phyloP scores from a whole-genome alignment of 1,140 invertebrate genomes.

The Drosophila novamexicana region DNA sequence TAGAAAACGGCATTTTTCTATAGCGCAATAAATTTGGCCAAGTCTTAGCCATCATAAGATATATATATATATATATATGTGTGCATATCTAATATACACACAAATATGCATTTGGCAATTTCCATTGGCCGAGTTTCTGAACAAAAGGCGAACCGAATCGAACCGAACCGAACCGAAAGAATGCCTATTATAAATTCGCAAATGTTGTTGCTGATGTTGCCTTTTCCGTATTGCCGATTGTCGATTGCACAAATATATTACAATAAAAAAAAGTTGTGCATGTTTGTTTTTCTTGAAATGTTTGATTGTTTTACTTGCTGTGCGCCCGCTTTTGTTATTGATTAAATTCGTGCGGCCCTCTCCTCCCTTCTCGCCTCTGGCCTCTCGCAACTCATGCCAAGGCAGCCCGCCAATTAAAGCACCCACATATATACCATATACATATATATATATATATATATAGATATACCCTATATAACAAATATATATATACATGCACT shows the following conservation, averaged over 20 bases:
- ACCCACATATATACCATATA: conserved; percentile 18
- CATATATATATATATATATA: conserved; percentile 1
- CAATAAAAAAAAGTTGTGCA: conserved; percentile 27
- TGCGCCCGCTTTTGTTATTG: conserved; percentile 44
- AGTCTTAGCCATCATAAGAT: conserved; percentile 17
- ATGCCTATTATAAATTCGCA: too few relatives aligned
- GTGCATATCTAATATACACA: neutral
- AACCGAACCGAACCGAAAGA: neutral
- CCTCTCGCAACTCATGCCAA: neutral
- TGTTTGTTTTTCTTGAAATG: conserved; percentile 27
- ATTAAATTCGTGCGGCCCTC: conserved; percentile 19
- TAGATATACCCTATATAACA: neutral
- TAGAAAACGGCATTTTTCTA: conserved; percentile 15
- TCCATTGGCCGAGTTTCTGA: conserved; percentile 24
- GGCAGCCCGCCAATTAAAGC: conserved; percentile 43
- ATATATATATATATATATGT: neutral
- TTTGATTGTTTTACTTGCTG: conserved; percentile 20
- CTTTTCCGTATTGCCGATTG: neutral
- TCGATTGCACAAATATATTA: conserved; percentile 19
- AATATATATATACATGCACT: conserved; percentile 6
- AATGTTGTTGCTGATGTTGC: neutral
- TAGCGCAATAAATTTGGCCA: conserved; percentile 29
- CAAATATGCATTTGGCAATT: conserved; percentile 13
- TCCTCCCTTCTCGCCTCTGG: too few relatives aligned
- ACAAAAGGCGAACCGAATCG: conserved; percentile 14